Evolutionary conservation across 2,888 invertebrate species (phyloP), one percentile per base, ranked within the genome.

Genomic region (Mimas tiliae): DNA sequence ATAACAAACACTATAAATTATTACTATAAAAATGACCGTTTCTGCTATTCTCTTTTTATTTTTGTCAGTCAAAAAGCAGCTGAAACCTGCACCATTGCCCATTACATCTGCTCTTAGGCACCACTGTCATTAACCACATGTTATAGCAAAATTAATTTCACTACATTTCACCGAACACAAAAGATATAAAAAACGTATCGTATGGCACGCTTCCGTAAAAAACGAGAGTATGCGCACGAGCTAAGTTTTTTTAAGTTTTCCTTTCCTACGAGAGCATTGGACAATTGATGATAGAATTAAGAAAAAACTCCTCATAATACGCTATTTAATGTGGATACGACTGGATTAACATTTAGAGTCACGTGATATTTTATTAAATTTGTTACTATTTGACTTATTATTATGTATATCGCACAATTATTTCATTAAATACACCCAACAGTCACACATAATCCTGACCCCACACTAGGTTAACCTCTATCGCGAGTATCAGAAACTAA

Each of bases 201-300:
- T 85, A 82, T 76, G 72, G 74, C 72, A 72, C 76, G 82, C 80
- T 87, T 86, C 85, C 86, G 81, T 88, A 90, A 89, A 88, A 90
- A 90, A 89, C 81, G 88, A 89, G 86, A 90, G 88, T 89, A 74
- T 78, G 79, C 45, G 91, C 93, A 91, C 93, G 93, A 88, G 93
- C 89, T 85, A 82, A 67, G 53, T 77, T 87, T 85, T 89, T 85
- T 82, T 77, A 75, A 72, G 77, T 76, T 80, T 79, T 79, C 78
- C 78, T 81, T 83, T 80, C 80, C 76, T 75, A 72, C 71, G 72
- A 78, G 84, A 84, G 84, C 81, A 83, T 83, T 74, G 84, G 80
- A 88, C 90, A 91, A 92, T 90, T 89, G 88, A 74, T 88, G 89
- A 89, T 89, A 86, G 86, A 91, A 90, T 88, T 87, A 86, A 86